A percentile compares a stretch with the other conserved stretches of the same genome.
Evolutionary conservation across 2,797 vertebrate genomes (phyloP).

Genomic region (Schizopygopsis malacanthus): DNA sequence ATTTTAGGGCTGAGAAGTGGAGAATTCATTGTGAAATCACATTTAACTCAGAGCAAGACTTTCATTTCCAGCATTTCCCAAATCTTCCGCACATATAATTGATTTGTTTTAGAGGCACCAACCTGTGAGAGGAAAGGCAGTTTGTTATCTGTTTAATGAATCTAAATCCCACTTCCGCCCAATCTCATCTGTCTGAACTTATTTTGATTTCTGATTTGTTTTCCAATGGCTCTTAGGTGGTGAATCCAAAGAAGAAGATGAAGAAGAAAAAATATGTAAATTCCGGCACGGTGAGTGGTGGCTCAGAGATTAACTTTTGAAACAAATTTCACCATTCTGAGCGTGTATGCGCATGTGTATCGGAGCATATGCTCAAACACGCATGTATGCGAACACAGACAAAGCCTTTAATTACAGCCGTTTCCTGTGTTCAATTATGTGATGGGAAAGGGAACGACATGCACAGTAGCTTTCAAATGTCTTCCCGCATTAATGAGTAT

Average conservation of each 20-base stretch:
- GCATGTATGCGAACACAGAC: slow-evolving; percentile 23
- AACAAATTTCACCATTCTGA: not conserved
- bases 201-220: not conserved
- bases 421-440: slow-evolving; percentile 48
- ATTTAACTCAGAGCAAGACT: slow-evolving; percentile 20
- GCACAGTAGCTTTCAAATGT: slow-evolving; percentile 44
- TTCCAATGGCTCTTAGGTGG: slow-evolving; percentile 80
- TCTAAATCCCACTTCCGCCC: slow-evolving; percentile 5
- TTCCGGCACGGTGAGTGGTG: slow-evolving; percentile 91
- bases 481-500: slow-evolving; percentile 48
- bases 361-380: not conserved
- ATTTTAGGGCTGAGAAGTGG: slow-evolving; percentile 2
- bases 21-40: slow-evolving; percentile 29
- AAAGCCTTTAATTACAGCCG: slow-evolving; percentile 49
- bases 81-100: slow-evolving; percentile 13
- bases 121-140: slow-evolving; percentile 3
- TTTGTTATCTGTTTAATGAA: slow-evolving; percentile 23
- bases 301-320: not conserved
- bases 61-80: not conserved
- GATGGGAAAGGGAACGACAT: slow-evolving; percentile 43
- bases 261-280: slow-evolving; percentile 98
- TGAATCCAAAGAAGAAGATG: slow-evolving; percentile 96
- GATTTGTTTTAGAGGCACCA: slow-evolving; percentile 3
- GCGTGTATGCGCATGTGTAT: not conserved
- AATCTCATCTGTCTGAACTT: slow-evolving; percentile 14